Percentiles rank a stretch among this genome's conserved stretches.
These are phyloP conservation scores for Scartelaos histophorus DNA, from an alignment of 2,113 vertebrate species.

Conservation along the genomic window DNA sequence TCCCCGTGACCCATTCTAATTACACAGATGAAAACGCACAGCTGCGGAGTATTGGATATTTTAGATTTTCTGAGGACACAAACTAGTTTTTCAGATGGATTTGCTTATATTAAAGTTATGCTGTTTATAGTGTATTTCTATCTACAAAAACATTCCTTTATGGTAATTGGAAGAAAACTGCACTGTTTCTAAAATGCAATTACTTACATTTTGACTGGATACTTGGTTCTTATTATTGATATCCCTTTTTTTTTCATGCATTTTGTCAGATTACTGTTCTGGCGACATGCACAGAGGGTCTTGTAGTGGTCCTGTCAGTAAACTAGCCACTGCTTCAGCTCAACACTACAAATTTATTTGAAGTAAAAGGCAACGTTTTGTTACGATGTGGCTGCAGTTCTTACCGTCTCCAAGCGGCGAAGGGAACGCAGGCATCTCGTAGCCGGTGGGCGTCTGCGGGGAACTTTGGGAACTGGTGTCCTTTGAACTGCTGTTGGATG, in stretches of 20 bases:
- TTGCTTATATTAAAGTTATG: background rate
- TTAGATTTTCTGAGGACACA: slow-evolving; percentile 1
- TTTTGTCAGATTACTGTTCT: no score
- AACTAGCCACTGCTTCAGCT: background rate
- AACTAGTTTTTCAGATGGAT: background rate
- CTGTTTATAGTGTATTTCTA: no score
- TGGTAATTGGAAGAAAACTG: no score
- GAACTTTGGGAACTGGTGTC: slow-evolving; percentile 88
- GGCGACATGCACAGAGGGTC: no score
- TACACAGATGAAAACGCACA: background rate
- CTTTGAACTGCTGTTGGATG: slow-evolving; percentile 88
- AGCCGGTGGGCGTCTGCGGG: slow-evolving; percentile 88
- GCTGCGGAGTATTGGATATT: background rate
- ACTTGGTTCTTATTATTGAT: no score
- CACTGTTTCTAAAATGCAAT: no score
- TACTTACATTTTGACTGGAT: no score
- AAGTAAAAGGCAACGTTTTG: slow-evolving; percentile 10
- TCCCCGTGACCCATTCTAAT: background rate
- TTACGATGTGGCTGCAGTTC: background rate
- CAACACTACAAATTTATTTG: no score
- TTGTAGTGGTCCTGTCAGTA: slow-evolving; percentile 3
- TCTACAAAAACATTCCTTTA: no score
- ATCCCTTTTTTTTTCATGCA: no score
- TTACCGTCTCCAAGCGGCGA: slow-evolving; percentile 89
- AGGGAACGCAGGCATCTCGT: slow-evolving; percentile 85